Evolutionary conservation across 1,140 invertebrate species (phyloP).

Genomic region (Ips nitidus): DNA sequence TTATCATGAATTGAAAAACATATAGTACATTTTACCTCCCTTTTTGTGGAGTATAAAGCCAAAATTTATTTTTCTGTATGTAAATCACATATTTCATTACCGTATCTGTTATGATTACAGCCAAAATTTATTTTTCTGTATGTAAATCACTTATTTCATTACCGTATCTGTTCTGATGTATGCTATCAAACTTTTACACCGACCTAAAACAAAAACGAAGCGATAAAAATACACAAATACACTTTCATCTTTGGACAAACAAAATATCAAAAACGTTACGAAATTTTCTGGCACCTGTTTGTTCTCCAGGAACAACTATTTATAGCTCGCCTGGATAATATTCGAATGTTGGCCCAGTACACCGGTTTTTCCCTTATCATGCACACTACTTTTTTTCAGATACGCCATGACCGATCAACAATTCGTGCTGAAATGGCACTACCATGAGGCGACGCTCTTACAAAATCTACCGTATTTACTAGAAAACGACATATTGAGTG

Average conservation of each 20-base stretch:
- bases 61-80: too few relatives aligned
- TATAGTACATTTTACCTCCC: too few relatives aligned
- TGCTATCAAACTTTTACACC: too few relatives aligned
- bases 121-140: too few relatives aligned
- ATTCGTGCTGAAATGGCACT: slow-evolving; percentile 77
- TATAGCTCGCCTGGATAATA: slow-evolving; percentile 50
- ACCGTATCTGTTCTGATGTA: too few relatives aligned
- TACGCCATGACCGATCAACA: slow-evolving; percentile 58
- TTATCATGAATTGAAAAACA: too few relatives aligned
- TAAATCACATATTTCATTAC: too few relatives aligned
- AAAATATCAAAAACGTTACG: slow-evolving; percentile 27
- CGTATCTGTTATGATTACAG: too few relatives aligned
- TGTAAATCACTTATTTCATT: too few relatives aligned
- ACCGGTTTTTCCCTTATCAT: slow-evolving; percentile 44
- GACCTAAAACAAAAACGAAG: too few relatives aligned
- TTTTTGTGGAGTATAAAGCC: too few relatives aligned
- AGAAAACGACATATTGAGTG: slow-evolving; percentile 81
- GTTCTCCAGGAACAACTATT: slow-evolving; percentile 48
- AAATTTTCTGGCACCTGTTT: slow-evolving; percentile 51
- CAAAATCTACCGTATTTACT: slow-evolving; percentile 81
- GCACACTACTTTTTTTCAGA: slow-evolving; percentile 37
- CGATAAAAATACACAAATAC: not conserved
- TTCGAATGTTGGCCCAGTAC: slow-evolving; percentile 43
- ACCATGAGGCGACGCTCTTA: slow-evolving; percentile 77
- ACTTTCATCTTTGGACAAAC: slow-evolving; percentile 8